phyloP scores from a whole-genome alignment of 2,113 vertebrate species.

The Corydoras sp. region DNA sequence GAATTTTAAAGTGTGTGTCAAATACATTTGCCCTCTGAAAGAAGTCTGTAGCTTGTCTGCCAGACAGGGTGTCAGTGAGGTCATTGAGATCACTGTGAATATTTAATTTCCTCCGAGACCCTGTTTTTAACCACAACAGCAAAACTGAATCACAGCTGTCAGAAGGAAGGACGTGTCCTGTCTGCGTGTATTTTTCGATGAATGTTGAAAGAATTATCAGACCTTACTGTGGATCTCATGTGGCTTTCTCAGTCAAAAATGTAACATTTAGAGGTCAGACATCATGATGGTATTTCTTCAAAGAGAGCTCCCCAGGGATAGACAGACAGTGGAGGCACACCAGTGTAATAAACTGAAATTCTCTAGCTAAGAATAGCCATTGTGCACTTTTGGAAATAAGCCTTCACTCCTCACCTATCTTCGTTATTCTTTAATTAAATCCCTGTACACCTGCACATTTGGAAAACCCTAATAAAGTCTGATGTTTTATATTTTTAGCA shows the following conservation, averaged over 20 bases:
- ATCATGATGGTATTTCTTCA: background rate
- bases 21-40: constrained; percentile 22
- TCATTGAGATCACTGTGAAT: constrained; percentile 14
- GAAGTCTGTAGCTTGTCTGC: background rate
- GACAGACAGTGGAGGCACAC: constrained; percentile 22
- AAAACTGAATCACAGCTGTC: constrained; percentile 26
- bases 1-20: constrained; percentile 19
- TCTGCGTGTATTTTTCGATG: background rate
- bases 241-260: constrained; percentile 30
- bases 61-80: constrained; percentile 1
- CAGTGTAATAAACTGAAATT: constrained; percentile 39
- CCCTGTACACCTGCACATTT: background rate
- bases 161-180: background rate
- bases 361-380: constrained; percentile 21
- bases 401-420: background rate
- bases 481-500: constrained; percentile 3
- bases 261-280: background rate
- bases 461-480: background rate
- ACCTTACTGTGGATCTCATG: constrained; percentile 7
- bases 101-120: constrained; percentile 22
- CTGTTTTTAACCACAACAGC: constrained; percentile 11
- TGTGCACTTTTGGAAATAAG: background rate
- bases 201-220: background rate
- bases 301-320: constrained; percentile 25
- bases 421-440: background rate